Conservation (phyloP, 2,113 vertebrate species). For the Seriola aureovittata region DNA sequence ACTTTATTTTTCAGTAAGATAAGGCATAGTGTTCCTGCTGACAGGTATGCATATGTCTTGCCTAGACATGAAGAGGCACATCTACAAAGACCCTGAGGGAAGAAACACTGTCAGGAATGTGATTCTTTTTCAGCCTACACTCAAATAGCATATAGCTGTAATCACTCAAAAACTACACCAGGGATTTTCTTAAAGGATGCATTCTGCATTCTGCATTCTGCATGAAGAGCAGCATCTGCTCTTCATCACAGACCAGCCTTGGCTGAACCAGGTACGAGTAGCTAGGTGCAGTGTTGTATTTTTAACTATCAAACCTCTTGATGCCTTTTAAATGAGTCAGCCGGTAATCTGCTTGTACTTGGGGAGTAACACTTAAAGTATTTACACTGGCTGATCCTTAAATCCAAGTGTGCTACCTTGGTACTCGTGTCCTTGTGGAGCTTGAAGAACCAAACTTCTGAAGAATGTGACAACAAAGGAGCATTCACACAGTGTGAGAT, state of each 20-base stretch:
- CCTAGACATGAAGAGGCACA: constrained; percentile 27
- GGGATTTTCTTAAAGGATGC: too few species aligned
- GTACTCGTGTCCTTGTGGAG: constrained; percentile 35
- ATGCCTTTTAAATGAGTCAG: not conserved
- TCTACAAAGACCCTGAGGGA: constrained; percentile 1
- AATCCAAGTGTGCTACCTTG: constrained; percentile 39
- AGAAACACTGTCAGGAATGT: constrained; percentile 27
- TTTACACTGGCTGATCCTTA: constrained; percentile 55
- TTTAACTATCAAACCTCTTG: not conserved
- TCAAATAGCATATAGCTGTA: not conserved
- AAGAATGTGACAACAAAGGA: constrained; percentile 41
- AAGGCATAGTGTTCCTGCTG: not conserved
- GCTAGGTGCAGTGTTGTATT: not conserved
- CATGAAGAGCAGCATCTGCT: not conserved
- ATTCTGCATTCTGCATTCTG: not conserved
- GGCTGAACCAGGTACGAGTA: not conserved
- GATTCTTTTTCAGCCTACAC: not conserved
- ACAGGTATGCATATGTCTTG: constrained; percentile 32
- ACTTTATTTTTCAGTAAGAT: not conserved
- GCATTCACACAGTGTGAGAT: not conserved
- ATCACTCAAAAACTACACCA: not conserved
- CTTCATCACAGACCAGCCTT: not conserved
- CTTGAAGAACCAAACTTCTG: constrained; percentile 26
- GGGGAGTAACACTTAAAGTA: not conserved
- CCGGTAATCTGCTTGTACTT: not conserved